A percentile compares a stretch with the other conserved stretches of the same genome.
These are phyloP conservation scores for Moxostoma hubbsi DNA, from an alignment of 2,797 vertebrate species.

Conservation along the genomic window DNA sequence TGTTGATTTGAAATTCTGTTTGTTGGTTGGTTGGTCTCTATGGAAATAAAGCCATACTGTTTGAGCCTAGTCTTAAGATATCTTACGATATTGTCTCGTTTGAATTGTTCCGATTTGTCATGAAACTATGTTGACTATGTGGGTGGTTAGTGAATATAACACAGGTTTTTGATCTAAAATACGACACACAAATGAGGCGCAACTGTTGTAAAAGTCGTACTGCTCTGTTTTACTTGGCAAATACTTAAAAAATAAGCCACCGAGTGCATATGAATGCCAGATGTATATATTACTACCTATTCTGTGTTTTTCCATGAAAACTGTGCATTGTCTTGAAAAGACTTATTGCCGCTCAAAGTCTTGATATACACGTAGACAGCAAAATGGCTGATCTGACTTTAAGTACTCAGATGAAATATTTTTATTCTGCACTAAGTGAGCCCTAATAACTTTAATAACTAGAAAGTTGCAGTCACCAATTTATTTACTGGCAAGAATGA, in stretches of 20 bases:
- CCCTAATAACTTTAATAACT: constrained; percentile 60
- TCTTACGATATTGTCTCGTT: too few species aligned
- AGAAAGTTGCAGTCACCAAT: constrained; percentile 66
- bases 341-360: constrained; percentile 14
- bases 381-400: constrained; percentile 41
- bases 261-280: constrained; percentile 37
- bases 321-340: not conserved
- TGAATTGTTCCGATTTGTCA: too few species aligned
- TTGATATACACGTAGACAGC: constrained; percentile 37
- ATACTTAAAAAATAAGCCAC: not conserved
- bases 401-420: constrained; percentile 56
- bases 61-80: too few species aligned
- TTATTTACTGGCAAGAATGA: constrained; percentile 61
- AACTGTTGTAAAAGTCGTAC: constrained; percentile 47
- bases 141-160: too few species aligned
- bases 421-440: constrained; percentile 45
- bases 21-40: too few species aligned
- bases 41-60: too few species aligned
- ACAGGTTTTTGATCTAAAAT: too few species aligned
- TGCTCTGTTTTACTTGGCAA: constrained; percentile 48
- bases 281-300: constrained; percentile 34
- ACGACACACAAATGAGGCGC: constrained; percentile 26
- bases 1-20: too few species aligned
- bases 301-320: constrained; percentile 18
- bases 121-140: too few species aligned